Evolutionary conservation across 2,797 vertebrate genomes (phyloP).

Genomic region (Xiphorhynchus erythropygius): DNA sequence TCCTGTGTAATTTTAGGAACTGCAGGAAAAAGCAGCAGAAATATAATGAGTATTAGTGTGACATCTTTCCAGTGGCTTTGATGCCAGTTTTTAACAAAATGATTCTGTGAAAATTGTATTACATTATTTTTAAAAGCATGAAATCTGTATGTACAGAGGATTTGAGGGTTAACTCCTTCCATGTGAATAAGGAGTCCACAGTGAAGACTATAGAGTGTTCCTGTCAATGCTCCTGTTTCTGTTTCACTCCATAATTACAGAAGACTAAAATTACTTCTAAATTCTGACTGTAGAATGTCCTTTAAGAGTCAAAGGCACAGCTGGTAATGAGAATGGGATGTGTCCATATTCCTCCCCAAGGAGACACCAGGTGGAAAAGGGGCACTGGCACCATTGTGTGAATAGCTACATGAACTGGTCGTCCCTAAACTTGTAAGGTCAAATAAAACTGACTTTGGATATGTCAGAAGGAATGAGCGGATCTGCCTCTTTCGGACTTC

Average conservation of each 20-base stretch:
- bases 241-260: not conserved
- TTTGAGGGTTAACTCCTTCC: not conserved
- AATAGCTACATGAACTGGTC: not conserved
- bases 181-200: not conserved
- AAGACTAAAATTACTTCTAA: not conserved
- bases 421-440: not conserved
- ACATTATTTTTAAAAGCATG: not conserved
- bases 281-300: not conserved
- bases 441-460: not conserved
- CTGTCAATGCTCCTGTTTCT: not conserved
- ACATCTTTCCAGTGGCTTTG: not conserved
- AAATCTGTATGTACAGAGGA: not conserved
- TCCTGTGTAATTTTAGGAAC: not conserved
- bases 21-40: not conserved
- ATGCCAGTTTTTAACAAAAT: not conserved
- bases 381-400: not conserved
- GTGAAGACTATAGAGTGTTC: not conserved
- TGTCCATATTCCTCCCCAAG: not conserved
- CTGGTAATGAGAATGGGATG: not conserved
- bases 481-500: not conserved
- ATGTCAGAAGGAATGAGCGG: not conserved
- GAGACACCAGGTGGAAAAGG: not conserved
- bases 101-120: not conserved
- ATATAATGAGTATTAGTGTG: not conserved
- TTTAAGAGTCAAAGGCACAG: not conserved